These are phyloP conservation scores for Drosophila villosipedis DNA, from an alignment of 2,888 invertebrate species.

Conservation along the genomic window DNA sequence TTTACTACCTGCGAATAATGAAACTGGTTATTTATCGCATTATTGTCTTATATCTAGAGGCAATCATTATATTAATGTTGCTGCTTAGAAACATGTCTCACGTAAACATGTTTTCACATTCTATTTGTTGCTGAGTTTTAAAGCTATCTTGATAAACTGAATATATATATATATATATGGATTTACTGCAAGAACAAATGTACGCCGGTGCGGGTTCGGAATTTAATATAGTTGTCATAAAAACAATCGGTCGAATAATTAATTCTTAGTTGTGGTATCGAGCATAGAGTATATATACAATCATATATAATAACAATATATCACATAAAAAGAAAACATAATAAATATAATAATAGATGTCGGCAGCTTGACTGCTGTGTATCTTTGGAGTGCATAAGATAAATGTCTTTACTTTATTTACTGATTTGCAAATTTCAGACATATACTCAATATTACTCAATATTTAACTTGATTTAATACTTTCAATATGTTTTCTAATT, in stretches of 20 bases:
- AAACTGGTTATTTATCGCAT: background rate
- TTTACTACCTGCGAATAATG: background rate
- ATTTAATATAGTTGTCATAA: background rate
- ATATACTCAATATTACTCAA: background rate
- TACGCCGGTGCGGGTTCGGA: background rate
- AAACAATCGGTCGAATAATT: background rate
- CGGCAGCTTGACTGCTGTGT: background rate
- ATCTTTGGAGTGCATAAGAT: background rate
- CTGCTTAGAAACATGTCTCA: background rate
- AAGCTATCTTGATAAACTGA: background rate
- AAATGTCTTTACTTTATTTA: background rate
- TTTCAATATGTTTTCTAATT: background rate
- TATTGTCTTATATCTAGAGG: background rate
- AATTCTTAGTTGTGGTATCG: background rate
- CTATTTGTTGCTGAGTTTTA: background rate
- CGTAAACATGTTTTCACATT: background rate
- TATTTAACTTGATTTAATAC: background rate
- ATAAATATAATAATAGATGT: background rate
- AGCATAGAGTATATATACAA: background rate
- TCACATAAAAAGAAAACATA: no score
- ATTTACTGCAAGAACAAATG: background rate
- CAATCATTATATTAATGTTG: background rate
- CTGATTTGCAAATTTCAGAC: background rate
- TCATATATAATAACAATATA: background rate
- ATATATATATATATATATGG: background rate